These are phyloP conservation scores for Campoletis raptor DNA, from an alignment of 2,888 invertebrate species.

Conservation along the genomic window DNA sequence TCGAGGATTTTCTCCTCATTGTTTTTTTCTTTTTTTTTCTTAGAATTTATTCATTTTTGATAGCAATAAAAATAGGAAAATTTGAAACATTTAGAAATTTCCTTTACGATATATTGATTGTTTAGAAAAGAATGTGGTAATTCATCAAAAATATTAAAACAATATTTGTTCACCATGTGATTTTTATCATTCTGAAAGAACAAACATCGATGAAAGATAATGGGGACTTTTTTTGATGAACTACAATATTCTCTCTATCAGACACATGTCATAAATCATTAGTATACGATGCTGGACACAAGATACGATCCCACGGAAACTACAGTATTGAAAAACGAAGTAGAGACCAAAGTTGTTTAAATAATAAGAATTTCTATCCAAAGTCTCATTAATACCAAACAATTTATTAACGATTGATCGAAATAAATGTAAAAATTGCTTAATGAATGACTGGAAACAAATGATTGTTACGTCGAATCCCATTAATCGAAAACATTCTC, in stretches of 20 bases:
- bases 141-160: neutral
- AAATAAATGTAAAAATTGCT: neutral
- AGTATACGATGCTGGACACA: neutral
- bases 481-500: neutral
- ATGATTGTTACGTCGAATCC: neutral
- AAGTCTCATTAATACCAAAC: no score
- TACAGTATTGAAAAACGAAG: neutral
- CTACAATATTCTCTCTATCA: neutral
- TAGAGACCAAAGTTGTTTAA: neutral
- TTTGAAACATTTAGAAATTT: no score
- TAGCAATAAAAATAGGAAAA: no score
- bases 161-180: neutral
- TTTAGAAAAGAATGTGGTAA: neutral
- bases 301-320: neutral
- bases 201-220: neutral
- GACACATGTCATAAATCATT: neutral
- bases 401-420: no score
- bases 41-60: no score
- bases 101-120: neutral
- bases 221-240: neutral
- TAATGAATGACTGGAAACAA: neutral
- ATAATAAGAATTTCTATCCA: neutral
- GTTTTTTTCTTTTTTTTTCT: no score
- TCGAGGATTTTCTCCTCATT: no score
- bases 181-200: neutral